phyloP scores from a whole-genome alignment of 2,888 invertebrate genomes.

The Cyaniris semiargus region DNA sequence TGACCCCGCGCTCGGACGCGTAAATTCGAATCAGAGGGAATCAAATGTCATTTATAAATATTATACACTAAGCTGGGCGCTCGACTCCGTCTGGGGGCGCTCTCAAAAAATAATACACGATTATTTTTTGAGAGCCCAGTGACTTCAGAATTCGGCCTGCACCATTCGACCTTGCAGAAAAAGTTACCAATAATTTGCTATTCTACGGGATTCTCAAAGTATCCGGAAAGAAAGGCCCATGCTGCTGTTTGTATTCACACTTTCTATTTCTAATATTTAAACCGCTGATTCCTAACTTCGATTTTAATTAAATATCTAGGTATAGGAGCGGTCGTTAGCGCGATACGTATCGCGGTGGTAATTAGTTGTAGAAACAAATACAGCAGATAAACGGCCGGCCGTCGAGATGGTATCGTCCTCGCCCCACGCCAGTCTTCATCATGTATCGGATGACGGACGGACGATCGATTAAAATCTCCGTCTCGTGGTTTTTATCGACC shows the following conservation, averaged over 20 bases:
- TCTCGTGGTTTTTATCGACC: conserved; percentile 26
- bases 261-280: background rate
- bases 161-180: background rate
- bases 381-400: conserved; percentile 61
- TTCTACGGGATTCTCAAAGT: background rate
- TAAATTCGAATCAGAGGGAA: conserved; percentile 75
- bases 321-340: conserved; percentile 8
- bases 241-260: background rate
- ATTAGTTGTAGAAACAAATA: conserved; percentile 45
- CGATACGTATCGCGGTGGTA: conserved; percentile 30
- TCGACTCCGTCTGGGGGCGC: background rate
- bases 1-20: conserved; percentile 68
- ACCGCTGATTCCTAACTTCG: conserved; percentile 7
- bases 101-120: too few species aligned
- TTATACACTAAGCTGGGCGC: conserved; percentile 31
- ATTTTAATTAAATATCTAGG: conserved; percentile 3
- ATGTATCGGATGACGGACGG: conserved; percentile 42
- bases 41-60: conserved; percentile 68
- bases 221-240: background rate
- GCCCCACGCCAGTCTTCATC: conserved; percentile 39
- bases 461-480: conserved; percentile 39
- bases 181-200: background rate
- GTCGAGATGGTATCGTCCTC: conserved; percentile 46
- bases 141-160: background rate
- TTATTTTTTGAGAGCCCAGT: background rate